phyloP scores from a whole-genome alignment of 2,113 vertebrate species.

The Rhea pennata region DNA sequence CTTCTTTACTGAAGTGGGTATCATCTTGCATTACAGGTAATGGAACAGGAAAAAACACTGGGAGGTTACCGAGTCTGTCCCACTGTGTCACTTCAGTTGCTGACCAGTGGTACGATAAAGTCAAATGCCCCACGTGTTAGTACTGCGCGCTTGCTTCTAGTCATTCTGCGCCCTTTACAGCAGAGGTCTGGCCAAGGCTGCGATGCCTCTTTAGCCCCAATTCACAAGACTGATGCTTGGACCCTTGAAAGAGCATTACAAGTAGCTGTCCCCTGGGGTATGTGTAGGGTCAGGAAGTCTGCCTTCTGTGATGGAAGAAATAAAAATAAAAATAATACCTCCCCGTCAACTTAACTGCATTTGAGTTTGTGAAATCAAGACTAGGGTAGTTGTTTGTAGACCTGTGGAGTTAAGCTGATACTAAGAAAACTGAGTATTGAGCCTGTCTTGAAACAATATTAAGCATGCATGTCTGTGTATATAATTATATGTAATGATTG shows the following conservation, averaged over 20 bases:
- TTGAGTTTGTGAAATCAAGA: not conserved
- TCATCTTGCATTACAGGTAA: not conserved
- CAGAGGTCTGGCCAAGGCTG: not conserved
- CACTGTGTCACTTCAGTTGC: rapidly evolving
- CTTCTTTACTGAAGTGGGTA: not conserved
- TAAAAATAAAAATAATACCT: not conserved
- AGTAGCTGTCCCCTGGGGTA: rapidly evolving
- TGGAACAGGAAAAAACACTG: rapidly evolving
- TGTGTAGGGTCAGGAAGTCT: rapidly evolving
- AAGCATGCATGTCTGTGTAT: not conserved
- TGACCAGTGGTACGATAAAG: not conserved
- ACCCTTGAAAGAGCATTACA: not conserved
- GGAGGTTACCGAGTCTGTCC: not conserved
- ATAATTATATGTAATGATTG: not conserved
- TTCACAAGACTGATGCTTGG: rapidly evolving
- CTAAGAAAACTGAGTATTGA: not conserved
- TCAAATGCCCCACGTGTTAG: not conserved
- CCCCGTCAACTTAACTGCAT: not conserved
- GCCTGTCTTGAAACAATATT: not conserved
- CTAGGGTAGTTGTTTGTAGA: not conserved
- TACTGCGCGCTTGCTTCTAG: not conserved
- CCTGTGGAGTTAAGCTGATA: not conserved
- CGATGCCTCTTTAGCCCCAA: rapidly evolving
- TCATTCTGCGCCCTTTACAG: not conserved
- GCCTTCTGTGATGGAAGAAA: not conserved